A percentile compares a stretch with the other conserved stretches of the same genome.
Evolutionary conservation across 2,113 vertebrate genomes (phyloP).

Genomic region (Vidua chalybeata): DNA sequence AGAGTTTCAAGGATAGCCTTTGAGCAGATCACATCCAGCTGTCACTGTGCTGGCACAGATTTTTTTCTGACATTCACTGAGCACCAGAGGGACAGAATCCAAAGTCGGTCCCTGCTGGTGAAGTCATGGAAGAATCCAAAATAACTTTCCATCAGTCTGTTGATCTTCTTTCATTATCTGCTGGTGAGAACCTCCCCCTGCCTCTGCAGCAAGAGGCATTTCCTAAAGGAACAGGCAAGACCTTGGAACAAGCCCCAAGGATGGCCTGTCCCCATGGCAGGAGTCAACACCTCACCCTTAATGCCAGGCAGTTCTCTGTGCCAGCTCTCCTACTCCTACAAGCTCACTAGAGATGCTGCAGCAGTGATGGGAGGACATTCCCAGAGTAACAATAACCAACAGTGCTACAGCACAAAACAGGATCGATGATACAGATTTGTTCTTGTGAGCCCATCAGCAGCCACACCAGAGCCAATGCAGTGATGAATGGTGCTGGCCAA

Average conservation of each 20-base stretch:
- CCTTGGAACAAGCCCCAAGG: neutral
- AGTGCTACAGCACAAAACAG: neutral
- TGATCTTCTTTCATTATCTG: neutral
- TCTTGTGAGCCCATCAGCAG: rapidly evolving
- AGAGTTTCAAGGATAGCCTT: neutral
- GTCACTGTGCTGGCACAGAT: neutral
- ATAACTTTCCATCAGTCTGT: neutral
- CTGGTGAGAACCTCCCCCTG: neutral
- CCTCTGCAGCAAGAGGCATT: neutral
- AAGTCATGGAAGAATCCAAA: neutral
- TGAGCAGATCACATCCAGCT: neutral
- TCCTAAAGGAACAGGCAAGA: neutral
- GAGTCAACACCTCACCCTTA: neutral
- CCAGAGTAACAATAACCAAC: neutral
- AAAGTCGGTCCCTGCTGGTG: neutral
- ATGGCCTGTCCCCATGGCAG: neutral
- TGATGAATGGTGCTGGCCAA: neutral
- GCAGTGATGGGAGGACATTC: neutral
- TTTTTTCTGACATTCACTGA: neutral
- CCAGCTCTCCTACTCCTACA: neutral
- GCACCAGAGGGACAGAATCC: neutral
- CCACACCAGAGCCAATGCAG: neutral
- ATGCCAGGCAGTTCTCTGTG: neutral
- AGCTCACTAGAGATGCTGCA: neutral
- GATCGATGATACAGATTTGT: neutral